Evolutionary conservation across 2,888 invertebrate species (phyloP), one percentile per base, ranked within the genome.

Genomic region (Oxystoma pomonae): DNA sequence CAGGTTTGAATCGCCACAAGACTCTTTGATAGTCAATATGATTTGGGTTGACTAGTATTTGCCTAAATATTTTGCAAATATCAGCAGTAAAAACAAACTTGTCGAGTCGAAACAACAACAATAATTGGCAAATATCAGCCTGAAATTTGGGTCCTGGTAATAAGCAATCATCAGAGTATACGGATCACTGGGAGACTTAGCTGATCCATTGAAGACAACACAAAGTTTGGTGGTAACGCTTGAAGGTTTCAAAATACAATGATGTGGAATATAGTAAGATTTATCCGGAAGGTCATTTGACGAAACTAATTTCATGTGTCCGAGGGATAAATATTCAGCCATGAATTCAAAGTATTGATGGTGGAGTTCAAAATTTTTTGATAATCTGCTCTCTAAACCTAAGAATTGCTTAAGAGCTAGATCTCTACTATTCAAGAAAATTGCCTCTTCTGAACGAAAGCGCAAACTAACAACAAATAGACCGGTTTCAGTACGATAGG

Each of bases 101-200:
- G 56, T 20, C 20, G 3, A 16, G 16, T 60, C 60, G 2, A 60
- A 21, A 57, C 7, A n/a, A 9, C 9, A 60, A 20, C 50, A 59
- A 16, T 9, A 59, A 17, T 16, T 16, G 18, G 20, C 16, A 52
- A 16, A 59, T n/a, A 18, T 50, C 51, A 2, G 16, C 19, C 19
- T 59, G 59, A 7, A 59, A 9, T 12, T 17, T 52, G 3, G 52
- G 55, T 5, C 60, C 60, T 3, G 21, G 9, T 12, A 12, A 5
- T 22, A 60, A 22, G 21, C 20, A n/a, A 56, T 55, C 22, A 60
- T 60, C 56, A 60, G 60, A 19, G 55, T 20, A 12, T 12, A 35
- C 3, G 7, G 17, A 19, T 20, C 49, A 7, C 16, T 20, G 2
- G 21, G 12, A 9, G 55, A 3, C 16, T 21, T 35, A 16, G 60